Conservation (phyloP, 2,797 vertebrate genomes). For the Chromobotia macracanthus region DNA sequence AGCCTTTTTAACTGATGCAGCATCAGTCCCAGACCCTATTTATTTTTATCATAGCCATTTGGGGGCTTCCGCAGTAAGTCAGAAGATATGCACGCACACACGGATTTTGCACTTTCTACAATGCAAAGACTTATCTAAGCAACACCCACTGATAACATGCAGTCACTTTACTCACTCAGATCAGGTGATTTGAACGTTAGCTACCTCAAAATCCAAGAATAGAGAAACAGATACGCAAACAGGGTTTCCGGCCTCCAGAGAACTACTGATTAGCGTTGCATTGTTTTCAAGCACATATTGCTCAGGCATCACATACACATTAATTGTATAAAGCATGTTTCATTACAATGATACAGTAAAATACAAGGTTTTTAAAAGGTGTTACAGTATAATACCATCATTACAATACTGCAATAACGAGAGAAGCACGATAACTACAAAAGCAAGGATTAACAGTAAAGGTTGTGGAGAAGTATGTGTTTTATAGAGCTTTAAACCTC, state of each 20-base stretch:
- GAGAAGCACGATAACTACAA: background rate
- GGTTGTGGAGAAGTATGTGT: background rate
- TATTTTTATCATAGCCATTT: slow-evolving; percentile 66
- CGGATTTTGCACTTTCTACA: background rate
- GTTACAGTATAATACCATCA: background rate
- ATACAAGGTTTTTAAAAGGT: background rate
- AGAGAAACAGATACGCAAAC: background rate
- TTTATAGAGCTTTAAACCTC: slow-evolving; percentile 36
- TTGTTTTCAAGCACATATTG: background rate
- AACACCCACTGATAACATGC: background rate
- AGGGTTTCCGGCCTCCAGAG: background rate
- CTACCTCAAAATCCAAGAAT: background rate
- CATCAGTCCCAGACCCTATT: slow-evolving; percentile 43
- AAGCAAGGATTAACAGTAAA: background rate
- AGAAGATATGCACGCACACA: background rate
- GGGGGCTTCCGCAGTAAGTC: slow-evolving; percentile 84
- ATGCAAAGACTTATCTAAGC: slow-evolving; percentile 20
- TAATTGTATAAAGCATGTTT: background rate
- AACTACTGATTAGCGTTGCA: no score
- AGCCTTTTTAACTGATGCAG: slow-evolving; percentile 82
- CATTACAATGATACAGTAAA: background rate
- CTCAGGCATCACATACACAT: background rate
- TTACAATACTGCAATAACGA: no score
- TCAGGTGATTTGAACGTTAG: slow-evolving; percentile 13
- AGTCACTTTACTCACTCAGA: background rate